Percentiles rank a stretch among this genome's conserved stretches.
phyloP scores from a whole-genome alignment of 2,113 vertebrate genomes.

The Pongo abelii region DNA sequence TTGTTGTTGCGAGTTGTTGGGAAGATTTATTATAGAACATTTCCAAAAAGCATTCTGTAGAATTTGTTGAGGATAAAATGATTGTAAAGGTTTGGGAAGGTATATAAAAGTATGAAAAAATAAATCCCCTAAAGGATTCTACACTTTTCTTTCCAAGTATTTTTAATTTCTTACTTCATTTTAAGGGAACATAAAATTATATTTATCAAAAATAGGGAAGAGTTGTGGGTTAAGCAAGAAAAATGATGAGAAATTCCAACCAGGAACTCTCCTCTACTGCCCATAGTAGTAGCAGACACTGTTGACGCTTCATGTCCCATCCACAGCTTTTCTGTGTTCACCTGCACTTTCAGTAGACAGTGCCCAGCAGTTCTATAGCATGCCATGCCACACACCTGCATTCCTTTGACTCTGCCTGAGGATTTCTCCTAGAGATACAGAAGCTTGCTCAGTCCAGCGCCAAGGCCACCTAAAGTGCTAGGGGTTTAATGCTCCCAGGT shows the following conservation, averaged over 20 bases:
- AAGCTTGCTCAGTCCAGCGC: neutral
- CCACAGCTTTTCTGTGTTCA: neutral
- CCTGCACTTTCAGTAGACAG: neutral
- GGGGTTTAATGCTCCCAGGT: neutral
- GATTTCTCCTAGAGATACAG: neutral
- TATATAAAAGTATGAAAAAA: neutral
- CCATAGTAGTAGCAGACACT: neutral
- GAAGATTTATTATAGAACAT: neutral
- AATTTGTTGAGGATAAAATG: neutral
- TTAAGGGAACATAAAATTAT: neutral
- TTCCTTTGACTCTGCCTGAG: neutral
- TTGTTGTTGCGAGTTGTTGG: neutral
- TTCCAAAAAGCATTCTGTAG: neutral
- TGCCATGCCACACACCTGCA: neutral
- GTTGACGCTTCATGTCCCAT: neutral
- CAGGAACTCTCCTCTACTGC: accelerated
- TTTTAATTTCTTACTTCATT: neutral
- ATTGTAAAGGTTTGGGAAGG: neutral
- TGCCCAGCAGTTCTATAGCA: neutral
- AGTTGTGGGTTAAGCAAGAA: neutral
- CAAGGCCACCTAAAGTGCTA: neutral
- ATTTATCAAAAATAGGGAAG: neutral
- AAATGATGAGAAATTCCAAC: neutral
- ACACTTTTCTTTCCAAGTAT: neutral
- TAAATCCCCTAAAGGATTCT: neutral